A percentile compares a stretch with the other conserved stretches of the same genome.
phyloP scores from a whole-genome alignment of 2,113 vertebrate species.

The Rafetus swinhoei region DNA sequence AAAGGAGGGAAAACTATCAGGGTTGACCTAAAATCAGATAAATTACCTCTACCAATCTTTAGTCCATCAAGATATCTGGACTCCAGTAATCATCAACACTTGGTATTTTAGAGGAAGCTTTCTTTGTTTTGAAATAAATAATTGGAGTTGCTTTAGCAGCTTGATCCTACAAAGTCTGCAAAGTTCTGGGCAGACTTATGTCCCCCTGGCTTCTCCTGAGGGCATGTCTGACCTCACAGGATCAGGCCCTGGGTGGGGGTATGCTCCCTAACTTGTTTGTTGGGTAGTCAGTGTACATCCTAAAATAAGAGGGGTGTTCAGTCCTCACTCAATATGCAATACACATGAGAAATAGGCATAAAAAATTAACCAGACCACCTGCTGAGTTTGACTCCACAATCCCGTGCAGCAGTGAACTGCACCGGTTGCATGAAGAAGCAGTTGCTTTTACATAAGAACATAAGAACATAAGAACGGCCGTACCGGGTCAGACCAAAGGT shows the following conservation, averaged over 20 bases:
- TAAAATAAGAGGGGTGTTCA: background rate
- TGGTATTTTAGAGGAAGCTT: background rate
- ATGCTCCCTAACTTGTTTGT: background rate
- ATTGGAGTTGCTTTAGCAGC: background rate
- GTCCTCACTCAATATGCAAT: background rate
- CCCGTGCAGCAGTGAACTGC: background rate
- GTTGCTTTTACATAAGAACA: too few relatives aligned
- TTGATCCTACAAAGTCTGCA: background rate
- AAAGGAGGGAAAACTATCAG: background rate
- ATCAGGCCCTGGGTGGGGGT: background rate
- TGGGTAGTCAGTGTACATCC: background rate
- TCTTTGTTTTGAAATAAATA: background rate
- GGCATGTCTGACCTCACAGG: background rate
- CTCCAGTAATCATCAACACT: background rate
- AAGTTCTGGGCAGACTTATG: background rate
- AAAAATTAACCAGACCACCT: background rate
- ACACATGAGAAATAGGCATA: background rate
- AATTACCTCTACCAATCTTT: background rate
- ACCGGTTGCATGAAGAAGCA: background rate
- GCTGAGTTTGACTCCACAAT: background rate
- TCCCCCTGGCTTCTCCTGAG: background rate
- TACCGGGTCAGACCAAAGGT: too few relatives aligned
- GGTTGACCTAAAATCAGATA: background rate
- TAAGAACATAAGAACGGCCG: too few relatives aligned
- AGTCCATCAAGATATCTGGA: background rate